Base-by-base conservation (phyloP, 2,888 invertebrate species). In the Cheilosia impressa region DNA sequence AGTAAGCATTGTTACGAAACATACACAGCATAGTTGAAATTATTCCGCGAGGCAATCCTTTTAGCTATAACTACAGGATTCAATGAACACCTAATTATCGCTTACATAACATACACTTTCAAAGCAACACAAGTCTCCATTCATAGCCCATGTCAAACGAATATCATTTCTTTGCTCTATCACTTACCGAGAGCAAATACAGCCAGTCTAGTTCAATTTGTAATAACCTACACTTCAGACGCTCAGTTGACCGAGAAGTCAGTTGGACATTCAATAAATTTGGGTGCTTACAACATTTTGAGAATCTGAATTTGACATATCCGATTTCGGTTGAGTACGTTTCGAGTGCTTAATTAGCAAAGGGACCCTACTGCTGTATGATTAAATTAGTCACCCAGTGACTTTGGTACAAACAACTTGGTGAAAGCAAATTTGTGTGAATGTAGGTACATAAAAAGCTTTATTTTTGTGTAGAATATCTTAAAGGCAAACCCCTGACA, bases 321-420 rank as follows among this genome's bases (percentile, higher is more conserved):
- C 53, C 43, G 31, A 62, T 31, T 68, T 55, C 34, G 53, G 27
- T 62, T 77, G 15, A 77, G 53, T 68, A 60, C n/a, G 17, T 68
- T 60, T 62, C 50, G 45, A 53, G 34, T 53, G 34, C 53, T 68
- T 68, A 77, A 77, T 77, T 60, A 68, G 43, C 34, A 43, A 53
- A 43, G 15, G 19, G 52, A 53, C 15, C 34, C 53, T 38, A 7
- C 43, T 45, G 34, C 53, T 62, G 53, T 24, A 34, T 45, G 53
- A 68, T 68, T 15, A 31, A 76, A 76, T 76, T 76, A 68, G 17
- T n/a, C 2, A 45, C 9, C 15, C 24, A 45, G 9, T 45, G 22
- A 45, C 24, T 62, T 15, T 27, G 34, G 13, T 34, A 47, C 47
- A 19, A 7, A 2, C n/a, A 47, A 47, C 53, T 72, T 62, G 62